phyloP scores from a whole-genome alignment of 2,797 vertebrate genomes.

The Ambastaia sidthimunki region DNA sequence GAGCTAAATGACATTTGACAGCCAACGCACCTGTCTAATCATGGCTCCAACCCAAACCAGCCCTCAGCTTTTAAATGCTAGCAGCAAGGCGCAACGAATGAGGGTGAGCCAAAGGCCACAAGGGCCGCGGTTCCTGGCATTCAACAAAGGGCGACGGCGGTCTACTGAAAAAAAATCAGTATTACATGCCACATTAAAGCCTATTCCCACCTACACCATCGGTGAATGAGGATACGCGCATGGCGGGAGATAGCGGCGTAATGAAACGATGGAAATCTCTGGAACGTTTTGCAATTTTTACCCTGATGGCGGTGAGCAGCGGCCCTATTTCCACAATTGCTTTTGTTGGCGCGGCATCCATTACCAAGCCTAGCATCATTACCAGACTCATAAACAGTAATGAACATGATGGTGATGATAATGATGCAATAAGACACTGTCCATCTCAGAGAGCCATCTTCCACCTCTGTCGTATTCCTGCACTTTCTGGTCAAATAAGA shows the following conservation, averaged over 20 bases:
- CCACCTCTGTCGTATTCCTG: conserved; percentile 48
- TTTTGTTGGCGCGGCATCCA: conserved; percentile 58
- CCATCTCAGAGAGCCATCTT: conserved; percentile 54
- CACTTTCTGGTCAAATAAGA: conserved; percentile 59
- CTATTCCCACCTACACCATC: conserved; percentile 54
- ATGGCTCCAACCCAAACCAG: conserved; percentile 11
- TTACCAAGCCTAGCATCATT: conserved; percentile 59
- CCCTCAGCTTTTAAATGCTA: conserved; percentile 20
- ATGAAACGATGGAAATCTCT: conserved; percentile 59
- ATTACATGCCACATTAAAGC: conserved; percentile 52
- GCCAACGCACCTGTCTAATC: conserved; percentile 33
- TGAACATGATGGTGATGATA: conserved; percentile 56
- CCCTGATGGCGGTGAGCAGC: conserved; percentile 50
- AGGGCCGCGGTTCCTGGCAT: conserved; percentile 18
- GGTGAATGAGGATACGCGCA: conserved; percentile 45
- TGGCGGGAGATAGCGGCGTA: conserved; percentile 39
- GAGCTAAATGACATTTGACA: conserved; percentile 29
- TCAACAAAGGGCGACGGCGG: conserved; percentile 27
- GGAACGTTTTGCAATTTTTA: conserved; percentile 41
- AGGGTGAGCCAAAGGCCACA: conserved; percentile 29
- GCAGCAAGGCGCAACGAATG: conserved; percentile 1
- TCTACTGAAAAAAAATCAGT: conserved; percentile 39
- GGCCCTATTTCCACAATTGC: conserved; percentile 45
- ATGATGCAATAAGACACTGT: conserved; percentile 61
- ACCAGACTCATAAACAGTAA: conserved; percentile 58